Evolutionary conservation across 2,113 vertebrate genomes (phyloP), one percentile per base, ranked within the genome.

Genomic region (Eclectus roratus): DNA sequence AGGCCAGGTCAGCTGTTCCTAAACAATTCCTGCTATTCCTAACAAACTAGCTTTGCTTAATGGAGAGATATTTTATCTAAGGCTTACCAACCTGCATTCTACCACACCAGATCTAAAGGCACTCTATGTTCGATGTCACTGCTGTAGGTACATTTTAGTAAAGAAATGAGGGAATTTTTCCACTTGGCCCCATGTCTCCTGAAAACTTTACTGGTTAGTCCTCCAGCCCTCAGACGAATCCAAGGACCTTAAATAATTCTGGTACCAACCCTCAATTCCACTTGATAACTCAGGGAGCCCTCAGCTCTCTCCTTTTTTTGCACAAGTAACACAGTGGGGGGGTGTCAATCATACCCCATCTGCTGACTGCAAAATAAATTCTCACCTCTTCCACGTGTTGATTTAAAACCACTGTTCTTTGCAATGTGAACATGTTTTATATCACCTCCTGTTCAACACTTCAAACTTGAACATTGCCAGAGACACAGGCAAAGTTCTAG

Each of bases 291-390:
- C 91, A 47, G 41, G 85, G 61, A 94, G 44, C 9, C 10, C 44
- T 58, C 70, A 27, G n/a, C 31, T 89, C 46, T 81, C 25, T 44
- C 11, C 11, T 3, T 50, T 65, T 63, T 55, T 44, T n/a, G 10
- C 64, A 28, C 2, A 28, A 71, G 63, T 4, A 77, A 66, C 85
- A 84, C 92, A 78, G 43, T 14, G 25, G 29, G 83, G 49, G 52
- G 55, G 61, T 96, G 92, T 79, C 91, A 91, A 94, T 56, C 69
- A 69, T 16, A 97, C 8, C 31, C 95, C 96, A 97, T 94, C 97
- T 98, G 95, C 53, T 64, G 74, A 68, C 28, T 90, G 66, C 72
- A 66, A n/a, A 85, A 82, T 50, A 46, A 73, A 55, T 93, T 96
- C 93, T 95, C 95, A 93, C 83, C 91, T 94, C 73, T 85, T 64